These are phyloP conservation scores for Daktulosphaira vitifoliae DNA, from an alignment of 1,140 invertebrate genomes.

Conservation along the genomic window DNA sequence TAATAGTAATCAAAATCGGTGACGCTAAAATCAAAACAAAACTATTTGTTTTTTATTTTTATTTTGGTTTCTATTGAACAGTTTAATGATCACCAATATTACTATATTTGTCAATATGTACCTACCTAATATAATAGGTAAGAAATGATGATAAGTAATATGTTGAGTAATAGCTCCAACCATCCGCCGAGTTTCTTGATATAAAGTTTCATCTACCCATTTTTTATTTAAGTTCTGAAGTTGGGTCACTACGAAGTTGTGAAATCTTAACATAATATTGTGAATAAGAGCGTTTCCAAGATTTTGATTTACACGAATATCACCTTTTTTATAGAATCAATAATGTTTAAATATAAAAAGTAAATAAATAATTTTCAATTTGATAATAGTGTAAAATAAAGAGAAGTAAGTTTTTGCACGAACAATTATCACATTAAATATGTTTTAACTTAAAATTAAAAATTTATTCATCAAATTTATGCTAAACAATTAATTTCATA, in stretches of 20 bases:
- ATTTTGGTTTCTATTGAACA: background rate
- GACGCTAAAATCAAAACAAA: no score
- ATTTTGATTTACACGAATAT: slow-evolving; percentile 65
- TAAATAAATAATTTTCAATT: background rate
- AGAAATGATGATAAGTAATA: slow-evolving; percentile 80
- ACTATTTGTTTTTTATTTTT: no score
- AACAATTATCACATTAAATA: no score
- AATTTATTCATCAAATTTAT: no score
- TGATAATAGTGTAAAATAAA: background rate
- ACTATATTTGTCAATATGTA: background rate
- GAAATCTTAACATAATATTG: slow-evolving; percentile 76
- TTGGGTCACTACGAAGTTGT: slow-evolving; percentile 71
- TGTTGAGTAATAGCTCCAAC: slow-evolving; percentile 80
- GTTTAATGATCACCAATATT: no score
- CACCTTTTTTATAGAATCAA: slow-evolving; percentile 49
- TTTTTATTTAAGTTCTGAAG: slow-evolving; percentile 52
- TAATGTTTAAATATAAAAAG: background rate
- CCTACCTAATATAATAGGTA: slow-evolving; percentile 67
- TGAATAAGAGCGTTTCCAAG: slow-evolving; percentile 71
- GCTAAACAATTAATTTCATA: no score
- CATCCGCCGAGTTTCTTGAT: slow-evolving; percentile 70
- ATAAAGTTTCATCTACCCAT: slow-evolving; percentile 72
- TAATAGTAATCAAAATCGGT: no score
- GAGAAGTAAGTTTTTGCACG: no score
- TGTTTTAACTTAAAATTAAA: no score